Conservation (phyloP, 2,113 vertebrate genomes). For the Cranoglanis bouderius region DNA sequence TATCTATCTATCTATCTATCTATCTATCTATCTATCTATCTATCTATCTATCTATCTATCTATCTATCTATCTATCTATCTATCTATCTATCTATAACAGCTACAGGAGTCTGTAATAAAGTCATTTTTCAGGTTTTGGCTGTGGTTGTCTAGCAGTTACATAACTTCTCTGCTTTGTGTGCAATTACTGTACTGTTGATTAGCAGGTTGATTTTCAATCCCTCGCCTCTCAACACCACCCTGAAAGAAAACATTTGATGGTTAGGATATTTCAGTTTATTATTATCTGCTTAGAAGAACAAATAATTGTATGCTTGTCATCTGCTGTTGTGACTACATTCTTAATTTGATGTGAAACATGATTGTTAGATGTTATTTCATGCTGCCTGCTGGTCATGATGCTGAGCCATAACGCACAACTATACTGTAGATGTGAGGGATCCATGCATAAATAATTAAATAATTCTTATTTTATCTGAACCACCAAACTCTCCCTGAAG, state of each 20-base stretch:
- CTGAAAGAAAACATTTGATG: not conserved
- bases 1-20: not conserved
- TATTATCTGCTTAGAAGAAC: not conserved
- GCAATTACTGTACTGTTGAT: not conserved
- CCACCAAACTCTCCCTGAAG: not conserved
- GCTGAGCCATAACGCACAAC: not conserved
- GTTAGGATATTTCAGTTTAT: not conserved
- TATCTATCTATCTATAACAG: not conserved
- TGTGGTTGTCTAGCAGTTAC: not conserved
- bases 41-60: not conserved
- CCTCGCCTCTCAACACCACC: not conserved
- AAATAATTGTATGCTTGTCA: not conserved
- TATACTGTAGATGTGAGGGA: not conserved
- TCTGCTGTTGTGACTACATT: not conserved
- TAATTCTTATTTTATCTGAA: not conserved
- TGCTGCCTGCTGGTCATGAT: not conserved
- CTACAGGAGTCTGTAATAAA: not conserved
- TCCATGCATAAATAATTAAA: conserved; percentile 42
- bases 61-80: not conserved
- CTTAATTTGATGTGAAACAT: conserved; percentile 24
- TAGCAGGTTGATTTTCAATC: not conserved
- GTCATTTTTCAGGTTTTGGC: not conserved
- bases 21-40: not conserved
- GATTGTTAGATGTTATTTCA: not conserved
- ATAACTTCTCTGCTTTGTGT: not conserved